These are phyloP conservation scores for Rousettus madagascariensis DNA, from an alignment of 2,797 vertebrate genomes.

Conservation along the genomic window DNA sequence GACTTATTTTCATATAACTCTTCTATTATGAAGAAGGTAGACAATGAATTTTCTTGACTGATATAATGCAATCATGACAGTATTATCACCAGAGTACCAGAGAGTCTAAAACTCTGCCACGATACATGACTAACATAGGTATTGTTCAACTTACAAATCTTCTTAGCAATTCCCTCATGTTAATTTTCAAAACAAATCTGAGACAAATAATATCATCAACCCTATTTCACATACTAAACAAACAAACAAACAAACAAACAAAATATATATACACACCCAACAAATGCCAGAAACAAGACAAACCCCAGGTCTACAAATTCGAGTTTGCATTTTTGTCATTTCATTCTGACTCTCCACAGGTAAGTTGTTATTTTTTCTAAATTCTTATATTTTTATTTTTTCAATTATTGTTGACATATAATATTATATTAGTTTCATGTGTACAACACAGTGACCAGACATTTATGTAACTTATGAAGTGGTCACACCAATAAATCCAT, in stretches of 20 bases:
- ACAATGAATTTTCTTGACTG: neutral
- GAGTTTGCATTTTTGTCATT: neutral
- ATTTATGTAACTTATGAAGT: too few species aligned
- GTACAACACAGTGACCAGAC: too few species aligned
- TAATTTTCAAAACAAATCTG: neutral
- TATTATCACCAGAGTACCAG: neutral
- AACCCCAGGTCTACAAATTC: neutral
- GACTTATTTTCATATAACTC: neutral
- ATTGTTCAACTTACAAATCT: neutral
- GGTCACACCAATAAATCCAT: too few species aligned
- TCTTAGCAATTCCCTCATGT: neutral
- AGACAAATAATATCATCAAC: neutral
- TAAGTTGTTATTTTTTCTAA: neutral
- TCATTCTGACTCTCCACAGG: neutral
- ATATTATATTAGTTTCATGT: too few species aligned
- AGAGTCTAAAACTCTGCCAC: neutral
- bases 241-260: neutral
- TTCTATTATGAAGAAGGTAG: neutral
- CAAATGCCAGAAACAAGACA: neutral
- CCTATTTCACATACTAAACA: neutral
- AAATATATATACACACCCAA: neutral
- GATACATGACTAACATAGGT: neutral
- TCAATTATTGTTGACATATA: too few species aligned
- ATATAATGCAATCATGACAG: neutral
- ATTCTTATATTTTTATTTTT: too few species aligned